phyloP scores from a whole-genome alignment of 1,140 invertebrate genomes.

The Bicyclus anynana region DNA sequence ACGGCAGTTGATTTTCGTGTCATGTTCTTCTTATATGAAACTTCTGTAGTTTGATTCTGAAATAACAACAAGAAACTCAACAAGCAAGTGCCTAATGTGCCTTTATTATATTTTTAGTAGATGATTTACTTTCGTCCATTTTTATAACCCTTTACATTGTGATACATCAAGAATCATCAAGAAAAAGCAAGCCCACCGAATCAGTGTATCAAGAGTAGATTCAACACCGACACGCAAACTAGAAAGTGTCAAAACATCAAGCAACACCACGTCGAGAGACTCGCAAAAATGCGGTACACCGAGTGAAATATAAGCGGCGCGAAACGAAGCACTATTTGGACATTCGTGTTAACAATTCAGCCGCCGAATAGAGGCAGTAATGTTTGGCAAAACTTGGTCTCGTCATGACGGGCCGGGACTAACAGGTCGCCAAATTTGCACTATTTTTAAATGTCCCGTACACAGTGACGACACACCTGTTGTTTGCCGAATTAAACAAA shows the following conservation, averaged over 20 bases:
- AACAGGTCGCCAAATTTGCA: slow-evolving; percentile 70
- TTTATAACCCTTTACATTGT: too few relatives aligned
- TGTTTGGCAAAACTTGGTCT: slow-evolving; percentile 44
- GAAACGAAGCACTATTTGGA: slow-evolving; percentile 23
- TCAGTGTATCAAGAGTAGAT: neutral
- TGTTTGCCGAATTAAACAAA: slow-evolving; percentile 43
- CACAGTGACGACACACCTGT: slow-evolving; percentile 65
- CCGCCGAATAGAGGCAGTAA: slow-evolving; percentile 26
- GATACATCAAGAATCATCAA: too few relatives aligned
- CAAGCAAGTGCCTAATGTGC: too few relatives aligned
- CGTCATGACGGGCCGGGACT: slow-evolving; percentile 33
- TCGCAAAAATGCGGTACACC: slow-evolving; percentile 10
- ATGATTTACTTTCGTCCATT: too few relatives aligned
- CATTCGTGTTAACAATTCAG: slow-evolving; percentile 46
- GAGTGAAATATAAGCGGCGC: slow-evolving; percentile 10
- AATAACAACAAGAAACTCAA: neutral
- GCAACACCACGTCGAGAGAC: neutral
- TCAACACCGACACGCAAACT: neutral
- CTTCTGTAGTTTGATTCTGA: neutral
- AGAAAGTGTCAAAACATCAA: slow-evolving; percentile 3
- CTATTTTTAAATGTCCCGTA: slow-evolving; percentile 66
- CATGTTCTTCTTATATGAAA: neutral
- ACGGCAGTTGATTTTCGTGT: slow-evolving; percentile 1
- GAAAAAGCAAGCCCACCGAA: too few relatives aligned
- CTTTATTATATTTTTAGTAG: too few relatives aligned